Base-by-base conservation (phyloP, 2,797 vertebrate genomes). In the Pelodytes ibericus region DNA sequence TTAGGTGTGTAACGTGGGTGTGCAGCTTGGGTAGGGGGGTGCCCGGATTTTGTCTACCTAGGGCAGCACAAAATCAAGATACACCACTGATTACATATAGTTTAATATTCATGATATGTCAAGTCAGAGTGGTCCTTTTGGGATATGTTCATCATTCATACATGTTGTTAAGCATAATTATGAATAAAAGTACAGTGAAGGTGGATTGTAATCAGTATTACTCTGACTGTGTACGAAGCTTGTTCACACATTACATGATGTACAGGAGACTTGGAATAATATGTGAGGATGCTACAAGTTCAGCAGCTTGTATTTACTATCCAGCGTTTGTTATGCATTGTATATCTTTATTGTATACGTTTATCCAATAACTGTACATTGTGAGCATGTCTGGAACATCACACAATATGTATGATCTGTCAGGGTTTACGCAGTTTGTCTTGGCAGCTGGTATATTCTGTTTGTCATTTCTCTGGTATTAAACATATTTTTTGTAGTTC, bases 351-450 rank as follows among this genome's bases (percentile, higher is more conserved):
- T 58, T 58, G 26, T 58, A 58, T 26, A 29, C 25, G 26, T 29
- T 58, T 58, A 58, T 16, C 56, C 56, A 58, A 58, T 29, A 58
- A 29, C 26, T 20, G 26, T 58, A 53, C 24, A 3, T 53, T 53
- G 24, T 4, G 49, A 9, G 6, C 49, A 53, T 24, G 20, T 20
- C 49, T 22, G 16, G n/a, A 53, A 53, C 6, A 11, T 53, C 49
- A 22, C n/a, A 1, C 49, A 53, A 53, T 7, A 53, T 16, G n/a
- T 53, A 53, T 53, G 20, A 22, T 20, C 24, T 20, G 7, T 5
- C 24, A 22, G 11, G 2, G 41, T 22, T 20, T 24, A 24, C 49
- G 11, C 49, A 53, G n/a, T 49, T 49, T 24, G 49, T 53, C 49
- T 53, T 53, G n/a, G n/a, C 6, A 7, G 22, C 22, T 8, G 10